Evolutionary conservation across 2,888 invertebrate species (phyloP).

Genomic region (Habrosyne pyritoides): DNA sequence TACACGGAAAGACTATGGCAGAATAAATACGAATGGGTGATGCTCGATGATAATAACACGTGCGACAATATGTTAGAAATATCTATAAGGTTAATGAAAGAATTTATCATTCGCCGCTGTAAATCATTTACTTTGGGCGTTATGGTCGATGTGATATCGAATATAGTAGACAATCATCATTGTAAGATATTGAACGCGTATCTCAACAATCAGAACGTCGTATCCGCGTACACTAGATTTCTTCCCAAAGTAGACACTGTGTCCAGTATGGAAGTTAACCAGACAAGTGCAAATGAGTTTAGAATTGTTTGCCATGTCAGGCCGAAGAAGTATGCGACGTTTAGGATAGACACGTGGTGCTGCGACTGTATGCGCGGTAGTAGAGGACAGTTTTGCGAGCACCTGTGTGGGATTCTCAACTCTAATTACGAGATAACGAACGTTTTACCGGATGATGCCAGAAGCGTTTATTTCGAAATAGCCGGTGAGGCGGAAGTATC

Average conservation of each 20-base stretch:
- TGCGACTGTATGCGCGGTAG: slow-evolving; percentile 42
- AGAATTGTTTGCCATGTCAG: slow-evolving; percentile 10
- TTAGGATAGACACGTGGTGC: slow-evolving; percentile 39
- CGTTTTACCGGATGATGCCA: slow-evolving; percentile 8
- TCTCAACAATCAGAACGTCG: slow-evolving; percentile 17
- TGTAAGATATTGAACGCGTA: slow-evolving; percentile 30
- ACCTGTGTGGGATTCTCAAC: slow-evolving; percentile 37
- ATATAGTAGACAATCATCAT: slow-evolving; percentile 42
- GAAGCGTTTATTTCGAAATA: neutral
- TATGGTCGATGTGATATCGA: slow-evolving; percentile 42
- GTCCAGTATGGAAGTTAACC: slow-evolving; percentile 17
- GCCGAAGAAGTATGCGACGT: slow-evolving; percentile 18
- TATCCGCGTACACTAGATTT: slow-evolving; percentile 25
- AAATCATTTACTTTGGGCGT: slow-evolving; percentile 30
- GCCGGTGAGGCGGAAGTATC: neutral
- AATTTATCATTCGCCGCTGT: slow-evolving; percentile 32
- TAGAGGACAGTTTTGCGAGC: slow-evolving; percentile 41
- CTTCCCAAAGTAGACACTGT: slow-evolving; percentile 13
- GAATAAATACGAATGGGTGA: slow-evolving; percentile 26
- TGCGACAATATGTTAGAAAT: slow-evolving; percentile 20
- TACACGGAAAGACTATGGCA: slow-evolving; percentile 28
- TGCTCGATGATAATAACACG: slow-evolving; percentile 1
- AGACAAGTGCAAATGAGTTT: slow-evolving; percentile 22
- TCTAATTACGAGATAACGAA: slow-evolving; percentile 26
- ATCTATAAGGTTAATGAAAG: slow-evolving; percentile 27